Base-by-base conservation (phyloP, 2,888 invertebrate species). In the Osmoderma eremita region DNA sequence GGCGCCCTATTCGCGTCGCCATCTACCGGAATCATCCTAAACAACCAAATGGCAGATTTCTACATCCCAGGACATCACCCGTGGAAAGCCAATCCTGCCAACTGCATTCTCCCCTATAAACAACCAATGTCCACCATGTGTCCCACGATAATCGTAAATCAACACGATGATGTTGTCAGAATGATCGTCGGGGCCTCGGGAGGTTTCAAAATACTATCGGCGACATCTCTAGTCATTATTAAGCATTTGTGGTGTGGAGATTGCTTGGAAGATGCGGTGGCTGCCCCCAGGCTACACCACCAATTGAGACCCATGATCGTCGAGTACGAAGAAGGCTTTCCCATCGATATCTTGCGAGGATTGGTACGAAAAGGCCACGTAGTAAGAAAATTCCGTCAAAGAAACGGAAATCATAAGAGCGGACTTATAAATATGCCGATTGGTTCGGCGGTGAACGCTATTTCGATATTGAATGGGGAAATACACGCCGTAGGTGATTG, bases 11-110 rank as follows among this genome's bases (percentile, higher is more conserved):
- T 91, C 12, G 86, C 89, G 1, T 94, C 94, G 0, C 81, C 78
- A 15, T 86, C 85, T 56, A 90, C 94, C 0, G 94, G 94, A 24
- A 90, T 94, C 68, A 85, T 95, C 71, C 84, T 91, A 71, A 95
- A 94, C 81, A 89, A 92, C 76, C 90, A 91, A 75, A 94, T 95
- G 93, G 91, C 93, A 75, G 94, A 94, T 78, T 94, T 94, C 78
- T 88, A 91, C 0, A 85, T 89, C 10, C 91, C 91, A 0, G 80
- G 86, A 63, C 82, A 83, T 4, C 78, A 84, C 13, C 91, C 89
- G 71, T 90, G 88, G 0, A 81, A 92, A 58, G 91, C 90, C 0
- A 90, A 95, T 0, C 88, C 90, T 0, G 89, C 91, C 1, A 97
- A 97, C 83, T 90, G 89, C 79, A 89, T 95, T 58, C 84, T 83